Conservation (phyloP, 2,797 vertebrate genomes). For the Pseudomugil gertrudae region DNA sequence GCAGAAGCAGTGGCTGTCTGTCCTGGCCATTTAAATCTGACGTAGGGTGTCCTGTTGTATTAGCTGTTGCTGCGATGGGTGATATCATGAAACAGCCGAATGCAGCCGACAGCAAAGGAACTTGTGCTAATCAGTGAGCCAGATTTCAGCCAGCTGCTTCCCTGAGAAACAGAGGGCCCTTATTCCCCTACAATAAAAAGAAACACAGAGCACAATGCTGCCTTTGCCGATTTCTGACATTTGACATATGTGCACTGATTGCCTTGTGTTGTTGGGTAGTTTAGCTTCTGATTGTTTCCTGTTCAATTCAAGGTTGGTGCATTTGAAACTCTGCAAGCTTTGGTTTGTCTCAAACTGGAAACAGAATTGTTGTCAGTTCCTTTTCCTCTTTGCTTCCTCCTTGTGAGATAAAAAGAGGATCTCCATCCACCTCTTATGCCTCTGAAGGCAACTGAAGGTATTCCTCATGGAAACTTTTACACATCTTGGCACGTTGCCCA, state of each 20-base stretch:
- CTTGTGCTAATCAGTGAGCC: slow-evolving; percentile 73
- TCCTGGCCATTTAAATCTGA: slow-evolving; percentile 39
- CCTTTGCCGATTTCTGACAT: slow-evolving; percentile 66
- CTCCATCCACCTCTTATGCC: slow-evolving; percentile 56
- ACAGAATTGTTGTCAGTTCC: slow-evolving; percentile 57
- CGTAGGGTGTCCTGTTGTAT: slow-evolving; percentile 76
- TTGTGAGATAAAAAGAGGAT: slow-evolving; percentile 65
- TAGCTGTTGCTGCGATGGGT: slow-evolving; percentile 71
- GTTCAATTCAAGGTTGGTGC: slow-evolving; percentile 55
- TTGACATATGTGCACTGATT: slow-evolving; percentile 77
- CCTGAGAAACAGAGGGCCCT: slow-evolving; percentile 71
- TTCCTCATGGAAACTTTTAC: slow-evolving; percentile 96
- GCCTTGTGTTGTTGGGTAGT: slow-evolving; percentile 51
- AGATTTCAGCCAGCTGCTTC: slow-evolving; percentile 82
- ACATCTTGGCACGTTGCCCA: slow-evolving; percentile 86
- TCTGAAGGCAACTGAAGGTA: slow-evolving; percentile 83
- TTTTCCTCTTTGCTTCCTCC: slow-evolving; percentile 57
- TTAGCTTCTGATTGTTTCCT: slow-evolving; percentile 73
- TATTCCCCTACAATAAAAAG: slow-evolving; percentile 72
- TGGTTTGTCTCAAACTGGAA: slow-evolving; percentile 66
- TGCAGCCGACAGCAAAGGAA: slow-evolving; percentile 52
- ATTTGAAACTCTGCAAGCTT: slow-evolving; percentile 45
- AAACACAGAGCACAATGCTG: slow-evolving; percentile 53
- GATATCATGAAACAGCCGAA: slow-evolving; percentile 77
- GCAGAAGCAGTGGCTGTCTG: slow-evolving; percentile 20